Base-by-base conservation (phyloP, 2,888 invertebrate genomes). In the Hypomecis punctinalis region DNA sequence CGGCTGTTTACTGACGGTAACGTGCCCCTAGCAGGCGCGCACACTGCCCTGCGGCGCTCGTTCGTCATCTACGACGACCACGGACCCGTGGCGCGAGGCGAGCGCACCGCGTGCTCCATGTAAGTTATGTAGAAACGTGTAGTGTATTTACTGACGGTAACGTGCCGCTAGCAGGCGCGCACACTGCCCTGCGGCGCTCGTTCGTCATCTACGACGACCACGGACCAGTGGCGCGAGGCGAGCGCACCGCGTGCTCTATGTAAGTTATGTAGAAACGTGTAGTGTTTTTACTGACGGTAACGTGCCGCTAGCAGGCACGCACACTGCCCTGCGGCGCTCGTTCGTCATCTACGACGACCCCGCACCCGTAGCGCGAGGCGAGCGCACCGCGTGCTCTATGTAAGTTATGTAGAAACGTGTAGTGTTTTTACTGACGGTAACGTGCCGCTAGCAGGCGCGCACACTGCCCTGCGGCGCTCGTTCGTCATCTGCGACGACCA, bases 61-160 rank as follows among this genome's bases (percentile, higher is more conserved):
- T 88, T 99, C 40, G 97, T 98, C 1, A 94, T 99, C 54, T 97
- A 96, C 78, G 98, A 97, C 81, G 98, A 98, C 80, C 95, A 96
- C 79, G 97, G 97, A 0, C 98, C 98, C 0, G 95, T 96, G 68
- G 98, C 98, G 0, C 91, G 98, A 70, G 98, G 98, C 10, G 97
- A 98, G 85, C 90, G 98, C 68, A 92, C 98, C 81, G 98, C 97
- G 0, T 99, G 98, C 84, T 96, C 98, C 7, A 94, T 95, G 97
- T 97, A 86, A 94, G 93, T 89, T 5, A 8, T n/a, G n/a, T n/a
- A n/a, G n/a, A n/a, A n/a, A 96, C 97, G 10, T 94, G 97, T 49
- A 94, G 94, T 53, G 91, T 98, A 76, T 97, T 97, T 88, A 97
- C 97, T 0, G 98, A 98, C 85, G 89, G 94, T 0, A 93, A 95